Evolutionary conservation across 2,888 invertebrate genomes (phyloP), one percentile per base, ranked within the genome.

Genomic region (Kryphioiulus occultus): DNA sequence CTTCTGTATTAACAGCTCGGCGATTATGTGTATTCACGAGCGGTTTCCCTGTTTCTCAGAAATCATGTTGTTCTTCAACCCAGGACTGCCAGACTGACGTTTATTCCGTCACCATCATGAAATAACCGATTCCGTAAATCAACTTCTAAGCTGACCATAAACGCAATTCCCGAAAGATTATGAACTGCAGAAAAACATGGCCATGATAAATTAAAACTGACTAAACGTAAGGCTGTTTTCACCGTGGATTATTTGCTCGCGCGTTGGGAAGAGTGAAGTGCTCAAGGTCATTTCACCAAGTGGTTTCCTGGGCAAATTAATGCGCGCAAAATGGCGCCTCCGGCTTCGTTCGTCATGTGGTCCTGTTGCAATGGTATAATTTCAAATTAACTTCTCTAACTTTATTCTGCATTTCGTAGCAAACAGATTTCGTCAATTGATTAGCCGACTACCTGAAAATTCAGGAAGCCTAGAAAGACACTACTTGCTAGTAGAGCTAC

Each of bases 61-160:
- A 85, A 35, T 42, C 85, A 85, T 85, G 85, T 26, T 85, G 85
- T 85, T 44, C 85, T 85, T 85, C 78, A 30, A 78, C 78, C 78
- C 78, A 78, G 30, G 78, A 78, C 78, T 78, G 78, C 78, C 78
- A 78, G 78, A 78, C 78, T 78, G 78, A 78, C 78, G 78, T 78
- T 78, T 22, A 78, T 30, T 30, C 78, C 30, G 30, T 30, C 78
- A 78, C 78, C 78, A 78, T 78, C 78, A 15, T 78, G 30, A 78
- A 30, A 78, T 30, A 12, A 9, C 78, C 15, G 22, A 30, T 78
- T 78, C 15, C 15, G 30, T 12, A 0, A 22, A 30, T 78, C 26
- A 7, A 30, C 26, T 26, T 30, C 0, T 0, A 78, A 78, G 26
- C 26, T 30, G 78, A 30, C 78, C 26, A 15, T 30, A 7, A 30